phyloP scores from a whole-genome alignment of 2,113 vertebrate genomes.

The Athene noctua region DNA sequence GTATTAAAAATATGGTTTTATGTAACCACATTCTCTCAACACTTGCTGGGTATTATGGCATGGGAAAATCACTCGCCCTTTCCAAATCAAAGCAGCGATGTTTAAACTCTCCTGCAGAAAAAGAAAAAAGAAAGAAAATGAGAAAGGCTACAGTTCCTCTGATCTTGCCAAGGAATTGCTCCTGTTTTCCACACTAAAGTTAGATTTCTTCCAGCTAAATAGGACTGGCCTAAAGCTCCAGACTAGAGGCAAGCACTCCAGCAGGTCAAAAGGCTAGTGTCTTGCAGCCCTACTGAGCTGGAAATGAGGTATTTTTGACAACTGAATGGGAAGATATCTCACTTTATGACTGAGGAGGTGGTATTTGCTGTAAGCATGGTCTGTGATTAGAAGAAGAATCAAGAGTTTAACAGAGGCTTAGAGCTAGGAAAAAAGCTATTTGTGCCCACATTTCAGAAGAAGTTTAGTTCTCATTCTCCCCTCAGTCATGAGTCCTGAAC shows the following conservation, averaged over 20 bases:
- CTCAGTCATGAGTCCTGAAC: not conserved
- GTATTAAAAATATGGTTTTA: slow-evolving; percentile 80
- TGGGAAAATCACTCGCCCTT: slow-evolving; percentile 65
- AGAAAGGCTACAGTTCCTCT: slow-evolving; percentile 12
- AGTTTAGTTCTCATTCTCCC: not conserved
- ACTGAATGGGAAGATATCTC: not conserved
- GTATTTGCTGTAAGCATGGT: not conserved
- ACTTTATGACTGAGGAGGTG: not conserved
- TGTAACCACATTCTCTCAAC: slow-evolving; percentile 76
- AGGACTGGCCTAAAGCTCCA: not conserved
- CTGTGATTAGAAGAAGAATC: not conserved
- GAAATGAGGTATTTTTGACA: not conserved
- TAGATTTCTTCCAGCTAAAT: not conserved
- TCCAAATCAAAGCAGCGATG: slow-evolving; percentile 18
- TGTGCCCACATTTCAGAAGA: not conserved
- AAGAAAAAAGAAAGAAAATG: not conserved
- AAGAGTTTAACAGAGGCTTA: not conserved
- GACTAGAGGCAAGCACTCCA: not conserved
- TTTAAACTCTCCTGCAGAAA: slow-evolving; percentile 1
- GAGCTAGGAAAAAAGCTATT: not conserved
- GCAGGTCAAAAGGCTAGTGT: not conserved
- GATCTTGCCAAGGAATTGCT: slow-evolving; percentile 19
- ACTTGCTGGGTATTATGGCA: slow-evolving; percentile 61
- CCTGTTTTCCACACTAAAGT: slow-evolving; percentile 2
- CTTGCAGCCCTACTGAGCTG: not conserved